phyloP scores from a whole-genome alignment of 2,113 vertebrate genomes.

The Thomomys bottae region DNA sequence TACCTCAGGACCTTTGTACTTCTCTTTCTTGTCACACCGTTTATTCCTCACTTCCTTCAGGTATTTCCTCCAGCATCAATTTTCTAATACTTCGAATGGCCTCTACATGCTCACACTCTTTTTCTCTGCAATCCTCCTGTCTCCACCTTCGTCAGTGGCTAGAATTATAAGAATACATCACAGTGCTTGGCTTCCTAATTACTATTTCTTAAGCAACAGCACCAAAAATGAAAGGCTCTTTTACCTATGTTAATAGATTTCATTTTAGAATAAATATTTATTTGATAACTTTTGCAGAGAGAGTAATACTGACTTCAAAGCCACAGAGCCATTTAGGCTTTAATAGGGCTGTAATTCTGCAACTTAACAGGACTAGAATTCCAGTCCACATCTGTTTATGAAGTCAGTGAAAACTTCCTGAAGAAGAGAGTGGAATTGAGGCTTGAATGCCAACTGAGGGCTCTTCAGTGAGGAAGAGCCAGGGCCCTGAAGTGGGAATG shows the following conservation, averaged over 20 bases:
- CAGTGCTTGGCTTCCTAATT: too few relatives aligned
- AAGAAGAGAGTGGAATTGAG: neutral
- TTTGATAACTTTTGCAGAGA: neutral
- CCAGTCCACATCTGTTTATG: neutral
- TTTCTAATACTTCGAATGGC: neutral
- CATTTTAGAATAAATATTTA: neutral
- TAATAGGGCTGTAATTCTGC: too few relatives aligned
- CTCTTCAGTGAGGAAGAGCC: neutral
- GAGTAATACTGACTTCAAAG: neutral
- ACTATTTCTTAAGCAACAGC: too few relatives aligned
- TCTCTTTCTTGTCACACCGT: neutral
- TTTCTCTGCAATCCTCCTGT: neutral
- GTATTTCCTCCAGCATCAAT: neutral
- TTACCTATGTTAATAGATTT: neutral
- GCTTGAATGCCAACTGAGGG: neutral
- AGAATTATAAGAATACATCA: too few relatives aligned
- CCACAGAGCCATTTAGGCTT: neutral
- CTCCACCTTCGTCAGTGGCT: too few relatives aligned
- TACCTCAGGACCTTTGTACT: neutral
- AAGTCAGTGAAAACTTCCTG: neutral
- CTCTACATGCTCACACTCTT: neutral
- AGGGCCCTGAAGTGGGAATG: neutral
- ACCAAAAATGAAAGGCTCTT: neutral
- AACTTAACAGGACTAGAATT: neutral
- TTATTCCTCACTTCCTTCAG: neutral